A percentile compares a stretch with the other conserved stretches of the same genome.
These are phyloP conservation scores for Leucozona laternaria DNA, from an alignment of 2,888 invertebrate genomes.

Conservation along the genomic window DNA sequence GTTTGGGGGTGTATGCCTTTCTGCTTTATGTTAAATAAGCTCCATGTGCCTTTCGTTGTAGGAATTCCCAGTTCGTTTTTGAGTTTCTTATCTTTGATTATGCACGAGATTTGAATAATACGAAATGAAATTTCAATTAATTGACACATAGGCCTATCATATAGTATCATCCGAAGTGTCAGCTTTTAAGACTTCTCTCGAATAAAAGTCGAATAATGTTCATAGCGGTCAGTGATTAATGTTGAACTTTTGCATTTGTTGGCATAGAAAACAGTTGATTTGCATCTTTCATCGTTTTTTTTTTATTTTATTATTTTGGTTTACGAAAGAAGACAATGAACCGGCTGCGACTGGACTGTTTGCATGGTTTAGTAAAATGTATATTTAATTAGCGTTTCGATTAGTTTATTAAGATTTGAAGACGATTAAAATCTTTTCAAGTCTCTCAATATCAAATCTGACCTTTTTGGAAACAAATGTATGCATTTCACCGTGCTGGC, in stretches of 20 bases:
- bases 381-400: constrained; percentile 23
- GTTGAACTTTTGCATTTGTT: constrained; percentile 58
- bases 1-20: not conserved
- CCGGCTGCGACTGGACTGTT: constrained; percentile 11
- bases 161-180: constrained; percentile 2
- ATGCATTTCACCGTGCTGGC: constrained; percentile 49
- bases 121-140: constrained; percentile 61
- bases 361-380: constrained; percentile 41
- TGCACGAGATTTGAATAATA: constrained; percentile 63
- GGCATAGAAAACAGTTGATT: constrained; percentile 59
- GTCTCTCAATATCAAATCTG: constrained; percentile 34
- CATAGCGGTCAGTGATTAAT: constrained; percentile 48
- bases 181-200: constrained; percentile 14
- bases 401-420: constrained; percentile 62
- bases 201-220: constrained; percentile 29
- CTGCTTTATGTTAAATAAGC: constrained; percentile 3
- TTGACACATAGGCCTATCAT: constrained; percentile 66
- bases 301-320: not conserved
- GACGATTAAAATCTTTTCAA: constrained; percentile 16
- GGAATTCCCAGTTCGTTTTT: constrained; percentile 33
- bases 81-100: constrained; percentile 51
- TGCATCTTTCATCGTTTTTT: constrained; percentile 35
- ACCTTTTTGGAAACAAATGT: constrained; percentile 57
- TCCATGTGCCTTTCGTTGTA: constrained; percentile 41
- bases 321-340: constrained; percentile 72